Evolutionary conservation across 37 sponge, comb jelly and placozoan genomes (phyloP).

Genomic region (Theonella swinhoei): DNA sequence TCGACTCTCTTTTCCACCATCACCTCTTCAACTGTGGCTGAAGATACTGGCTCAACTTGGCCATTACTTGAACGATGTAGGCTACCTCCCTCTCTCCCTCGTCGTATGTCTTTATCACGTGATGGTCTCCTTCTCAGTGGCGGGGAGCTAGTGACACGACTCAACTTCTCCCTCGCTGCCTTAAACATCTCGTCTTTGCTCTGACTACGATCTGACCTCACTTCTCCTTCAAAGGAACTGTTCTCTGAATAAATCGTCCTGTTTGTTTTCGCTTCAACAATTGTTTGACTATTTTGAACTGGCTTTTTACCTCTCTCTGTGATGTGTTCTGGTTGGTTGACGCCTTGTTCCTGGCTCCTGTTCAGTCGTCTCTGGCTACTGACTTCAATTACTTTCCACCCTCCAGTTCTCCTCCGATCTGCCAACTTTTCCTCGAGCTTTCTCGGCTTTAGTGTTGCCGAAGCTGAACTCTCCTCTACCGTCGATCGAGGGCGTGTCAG

Average conservation of each 20-base stretch:
- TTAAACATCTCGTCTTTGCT: neutral
- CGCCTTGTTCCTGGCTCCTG: neutral
- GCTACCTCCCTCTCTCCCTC: too few relatives aligned
- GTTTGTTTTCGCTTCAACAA: neutral
- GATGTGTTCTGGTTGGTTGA: neutral
- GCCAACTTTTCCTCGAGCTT: neutral
- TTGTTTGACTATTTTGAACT: neutral
- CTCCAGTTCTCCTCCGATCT: neutral
- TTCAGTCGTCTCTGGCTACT: neutral
- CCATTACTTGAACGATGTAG: neutral
- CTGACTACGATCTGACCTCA: neutral
- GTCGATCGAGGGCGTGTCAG: neutral
- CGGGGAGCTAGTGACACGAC: neutral
- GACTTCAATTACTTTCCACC: neutral
- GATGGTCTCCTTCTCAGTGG: neutral
- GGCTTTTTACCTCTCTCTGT: neutral
- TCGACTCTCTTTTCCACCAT: neutral
- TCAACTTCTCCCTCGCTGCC: neutral
- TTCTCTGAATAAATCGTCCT: neutral
- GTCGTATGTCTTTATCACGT: too few relatives aligned
- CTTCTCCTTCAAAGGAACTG: neutral
- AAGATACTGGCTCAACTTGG: neutral
- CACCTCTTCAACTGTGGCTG: neutral
- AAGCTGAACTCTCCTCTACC: conserved; percentile 1
- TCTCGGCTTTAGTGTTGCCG: neutral